Percentiles rank a stretch among this genome's conserved stretches.
phyloP scores from a whole-genome alignment of 2,113 vertebrate genomes.

The Irena cyanogastra region DNA sequence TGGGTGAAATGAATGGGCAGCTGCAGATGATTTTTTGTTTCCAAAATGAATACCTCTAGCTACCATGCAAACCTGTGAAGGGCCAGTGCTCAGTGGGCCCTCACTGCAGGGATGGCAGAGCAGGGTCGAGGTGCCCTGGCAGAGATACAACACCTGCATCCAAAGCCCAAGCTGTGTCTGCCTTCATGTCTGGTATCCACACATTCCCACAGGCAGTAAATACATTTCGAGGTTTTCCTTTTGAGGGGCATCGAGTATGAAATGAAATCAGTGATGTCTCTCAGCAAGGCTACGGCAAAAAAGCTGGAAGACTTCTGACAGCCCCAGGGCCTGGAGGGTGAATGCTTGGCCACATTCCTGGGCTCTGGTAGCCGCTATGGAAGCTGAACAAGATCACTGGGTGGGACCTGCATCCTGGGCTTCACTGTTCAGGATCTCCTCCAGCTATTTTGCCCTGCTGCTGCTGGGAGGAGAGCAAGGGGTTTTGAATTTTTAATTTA shows the following conservation, averaged over 20 bases:
- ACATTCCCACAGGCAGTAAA: background rate
- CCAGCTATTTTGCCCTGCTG: background rate
- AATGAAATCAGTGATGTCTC: background rate
- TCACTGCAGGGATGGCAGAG: background rate
- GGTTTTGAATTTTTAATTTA: background rate
- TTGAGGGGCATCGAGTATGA: background rate
- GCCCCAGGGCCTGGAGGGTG: background rate
- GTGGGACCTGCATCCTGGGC: background rate
- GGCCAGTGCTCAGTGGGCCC: background rate
- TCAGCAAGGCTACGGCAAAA: background rate
- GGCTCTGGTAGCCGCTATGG: background rate
- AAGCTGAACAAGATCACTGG: background rate
- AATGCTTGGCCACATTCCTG: background rate
- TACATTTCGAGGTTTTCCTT: background rate
- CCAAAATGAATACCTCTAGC: background rate
- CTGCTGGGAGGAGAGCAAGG: background rate
- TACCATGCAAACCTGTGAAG: background rate
- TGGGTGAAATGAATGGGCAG: background rate
- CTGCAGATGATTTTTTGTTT: background rate
- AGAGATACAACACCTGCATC: background rate
- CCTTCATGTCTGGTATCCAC: background rate
- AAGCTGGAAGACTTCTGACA: background rate
- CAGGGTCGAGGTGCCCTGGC: fast-evolving
- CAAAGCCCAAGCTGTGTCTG: background rate
- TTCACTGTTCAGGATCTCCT: background rate